phyloP scores from a whole-genome alignment of 2,797 vertebrate genomes.

The Vireo griseus region DNA sequence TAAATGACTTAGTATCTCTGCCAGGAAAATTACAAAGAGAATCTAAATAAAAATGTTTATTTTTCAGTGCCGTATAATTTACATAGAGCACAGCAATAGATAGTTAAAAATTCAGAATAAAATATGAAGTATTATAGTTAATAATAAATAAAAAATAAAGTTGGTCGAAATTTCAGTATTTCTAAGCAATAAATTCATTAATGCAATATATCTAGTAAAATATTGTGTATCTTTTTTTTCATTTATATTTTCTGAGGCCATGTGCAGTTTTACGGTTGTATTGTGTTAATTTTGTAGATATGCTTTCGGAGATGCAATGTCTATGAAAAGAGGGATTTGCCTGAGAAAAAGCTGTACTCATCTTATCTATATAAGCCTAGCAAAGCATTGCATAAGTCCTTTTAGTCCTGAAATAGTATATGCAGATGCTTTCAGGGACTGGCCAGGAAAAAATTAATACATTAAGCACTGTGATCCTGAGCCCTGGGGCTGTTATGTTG shows the following conservation, averaged over 20 bases:
- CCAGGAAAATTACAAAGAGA: background rate
- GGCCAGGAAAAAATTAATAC: background rate
- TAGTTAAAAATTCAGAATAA: background rate
- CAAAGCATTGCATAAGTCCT: background rate
- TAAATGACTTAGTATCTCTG: background rate
- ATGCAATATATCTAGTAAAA: background rate
- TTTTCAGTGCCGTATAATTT: background rate
- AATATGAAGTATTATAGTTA: background rate
- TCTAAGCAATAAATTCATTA: background rate
- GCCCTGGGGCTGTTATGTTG: background rate
- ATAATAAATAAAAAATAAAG: background rate
- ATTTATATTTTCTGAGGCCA: background rate
- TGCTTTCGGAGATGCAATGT: background rate
- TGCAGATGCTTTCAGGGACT: conserved; percentile 1
- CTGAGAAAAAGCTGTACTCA: background rate
- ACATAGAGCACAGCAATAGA: background rate
- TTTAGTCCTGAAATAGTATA: background rate
- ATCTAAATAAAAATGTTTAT: background rate
- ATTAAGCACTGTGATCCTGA: background rate
- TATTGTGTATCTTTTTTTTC: background rate
- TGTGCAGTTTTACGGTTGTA: background rate
- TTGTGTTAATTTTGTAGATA: background rate
- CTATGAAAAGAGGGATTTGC: background rate
- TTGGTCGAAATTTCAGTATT: background rate
- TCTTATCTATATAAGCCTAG: background rate